Base-by-base conservation (phyloP, 2,888 invertebrate genomes). In the Melanostoma scalare region DNA sequence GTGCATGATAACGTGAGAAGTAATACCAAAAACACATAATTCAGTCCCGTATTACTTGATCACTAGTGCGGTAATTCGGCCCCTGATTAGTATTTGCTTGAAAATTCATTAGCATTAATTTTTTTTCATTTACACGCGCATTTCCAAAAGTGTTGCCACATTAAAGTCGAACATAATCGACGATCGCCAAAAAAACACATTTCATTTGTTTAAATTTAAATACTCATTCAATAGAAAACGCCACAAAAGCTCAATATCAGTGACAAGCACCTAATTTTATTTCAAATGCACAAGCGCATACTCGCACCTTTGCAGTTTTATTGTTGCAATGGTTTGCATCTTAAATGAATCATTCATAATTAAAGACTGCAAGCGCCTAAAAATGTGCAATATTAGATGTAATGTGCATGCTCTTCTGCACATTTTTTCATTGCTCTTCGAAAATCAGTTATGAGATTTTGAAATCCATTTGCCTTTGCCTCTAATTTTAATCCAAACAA, bases 271-370 rank as follows among this genome's bases (percentile, higher is more conserved):
- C 74, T 33, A 10, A n/a, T 4, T 20, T 9, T 30, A 48, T 35
- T 2, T n/a, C 1, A 44, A 71, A 65, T 77, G 76, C 71, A 76
- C 10, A 67, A 69, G 69, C 76, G 76, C 76, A 72, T 78, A 78
- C 60, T 60, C 72, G 58, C 72, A 77, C 76, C 76, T 55, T 3
- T 72, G 68, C 58, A 69, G 33, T 30, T 35, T 20, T 33, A 46
- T 58, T 46, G 68, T 1, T 84, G 82, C 78, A 84, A 33, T 69
- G 79, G 79, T 79, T 67, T 78, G 78, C 65, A 78, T 44, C 65
- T 42, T n/a, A 46, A 78, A 50, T 67, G 35, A 8, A 65, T 35
- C 46, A 38, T 20, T 40, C 10, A 58, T 42, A 60, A 5, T 53
- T 46, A 55, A 3, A 31, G 9, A 1, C 4, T 20, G 20, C 20